Percentiles rank a stretch among this genome's conserved stretches.
phyloP scores from a whole-genome alignment of 2,797 vertebrate species.

The Phalanger gymnotis region DNA sequence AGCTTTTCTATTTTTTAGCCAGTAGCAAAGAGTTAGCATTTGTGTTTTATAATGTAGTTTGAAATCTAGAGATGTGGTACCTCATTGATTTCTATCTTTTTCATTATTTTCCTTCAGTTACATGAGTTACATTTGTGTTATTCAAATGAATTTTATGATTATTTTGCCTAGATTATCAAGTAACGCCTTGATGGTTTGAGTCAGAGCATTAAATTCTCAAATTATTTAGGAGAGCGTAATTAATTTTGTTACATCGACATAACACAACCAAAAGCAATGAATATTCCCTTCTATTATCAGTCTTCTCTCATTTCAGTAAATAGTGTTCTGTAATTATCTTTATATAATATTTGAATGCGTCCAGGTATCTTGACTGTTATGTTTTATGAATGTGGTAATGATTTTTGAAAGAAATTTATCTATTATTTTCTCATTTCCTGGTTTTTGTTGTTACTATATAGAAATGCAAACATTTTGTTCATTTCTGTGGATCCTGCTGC shows the following conservation, averaged over 20 bases:
- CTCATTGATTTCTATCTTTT: neutral
- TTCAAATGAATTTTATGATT: neutral
- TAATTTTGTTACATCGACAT: neutral
- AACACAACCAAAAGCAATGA: neutral
- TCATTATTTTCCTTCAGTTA: neutral
- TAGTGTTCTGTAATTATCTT: neutral
- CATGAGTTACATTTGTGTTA: neutral
- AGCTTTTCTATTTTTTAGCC: neutral
- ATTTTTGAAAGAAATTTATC: neutral
- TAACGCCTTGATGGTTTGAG: neutral
- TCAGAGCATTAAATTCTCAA: neutral
- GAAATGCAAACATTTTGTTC: neutral
- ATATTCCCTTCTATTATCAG: neutral
- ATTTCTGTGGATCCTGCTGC: neutral
- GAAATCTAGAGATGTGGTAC: neutral
- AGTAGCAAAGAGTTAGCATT: neutral
- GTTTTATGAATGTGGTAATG: neutral
- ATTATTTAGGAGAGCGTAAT: neutral
- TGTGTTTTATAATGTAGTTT: neutral
- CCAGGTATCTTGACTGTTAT: neutral
- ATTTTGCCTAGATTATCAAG: neutral
- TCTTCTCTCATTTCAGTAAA: neutral
- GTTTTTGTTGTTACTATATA: neutral
- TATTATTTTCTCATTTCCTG: neutral
- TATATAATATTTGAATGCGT: neutral